A percentile compares a stretch with the other conserved stretches of the same genome.
phyloP scores from a whole-genome alignment of 2,888 invertebrate genomes.

The Caenorhabditis japonica region DNA sequence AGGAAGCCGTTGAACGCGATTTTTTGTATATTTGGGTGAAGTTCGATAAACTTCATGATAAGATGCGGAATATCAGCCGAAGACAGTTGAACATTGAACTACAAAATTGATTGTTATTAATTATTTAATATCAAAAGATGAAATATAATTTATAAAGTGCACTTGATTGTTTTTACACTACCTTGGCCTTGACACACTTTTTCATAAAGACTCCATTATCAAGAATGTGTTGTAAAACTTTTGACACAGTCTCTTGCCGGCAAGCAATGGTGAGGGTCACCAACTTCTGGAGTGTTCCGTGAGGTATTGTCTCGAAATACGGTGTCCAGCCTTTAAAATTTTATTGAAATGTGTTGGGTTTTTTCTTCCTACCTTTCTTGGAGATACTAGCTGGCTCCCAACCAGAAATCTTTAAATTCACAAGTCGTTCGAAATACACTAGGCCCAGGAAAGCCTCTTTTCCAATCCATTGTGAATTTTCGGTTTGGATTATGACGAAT shows the following conservation, averaged over 20 bases:
- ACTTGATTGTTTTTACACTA: neutral
- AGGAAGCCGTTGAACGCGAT: constrained; percentile 42
- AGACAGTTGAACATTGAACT: constrained; percentile 38
- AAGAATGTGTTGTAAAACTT: constrained; percentile 32
- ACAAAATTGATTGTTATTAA: constrained; percentile 7
- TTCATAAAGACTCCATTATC: constrained; percentile 26
- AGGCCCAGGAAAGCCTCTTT: constrained; percentile 29
- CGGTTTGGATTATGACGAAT: constrained; percentile 18
- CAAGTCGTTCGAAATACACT: constrained; percentile 20
- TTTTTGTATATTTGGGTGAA: constrained; percentile 34
- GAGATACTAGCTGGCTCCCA: constrained; percentile 33
- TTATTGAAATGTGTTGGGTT: neutral
- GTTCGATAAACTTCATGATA: constrained; percentile 33
- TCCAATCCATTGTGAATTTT: constrained; percentile 10
- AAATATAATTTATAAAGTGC: neutral
- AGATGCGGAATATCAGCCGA: constrained; percentile 27
- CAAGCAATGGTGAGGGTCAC: constrained; percentile 32
- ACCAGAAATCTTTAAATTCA: constrained; percentile 25
- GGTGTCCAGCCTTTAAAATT: constrained; percentile 23
- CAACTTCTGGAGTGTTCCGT: constrained; percentile 20
- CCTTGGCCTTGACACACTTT: constrained; percentile 45
- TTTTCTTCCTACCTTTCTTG: constrained; percentile 23
- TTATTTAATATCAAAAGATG: neutral
- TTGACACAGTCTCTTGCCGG: constrained; percentile 35
- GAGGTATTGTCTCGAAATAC: constrained; percentile 31